Base-by-base conservation (phyloP, 2,113 vertebrate species). In the Mustela lutreola region DNA sequence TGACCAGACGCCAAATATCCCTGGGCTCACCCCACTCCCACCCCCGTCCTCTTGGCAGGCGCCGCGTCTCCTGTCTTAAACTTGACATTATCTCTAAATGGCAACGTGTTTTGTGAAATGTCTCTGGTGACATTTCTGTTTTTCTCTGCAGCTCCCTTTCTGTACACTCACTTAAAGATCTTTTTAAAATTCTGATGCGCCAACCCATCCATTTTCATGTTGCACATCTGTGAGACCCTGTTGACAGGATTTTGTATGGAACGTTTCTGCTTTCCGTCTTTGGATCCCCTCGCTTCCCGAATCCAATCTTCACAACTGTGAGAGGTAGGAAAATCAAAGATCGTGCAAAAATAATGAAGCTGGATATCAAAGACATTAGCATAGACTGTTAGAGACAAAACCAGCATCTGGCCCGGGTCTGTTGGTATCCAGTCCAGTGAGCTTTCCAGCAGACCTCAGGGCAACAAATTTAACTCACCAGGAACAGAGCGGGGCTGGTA, bases 381-480 rank as follows among this genome's bases (percentile, higher is more conserved):
- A 24, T 2, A 58, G 31, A 45, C 76, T n/a, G 1, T n/a, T 53
- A 53, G 48, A 82, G 24, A 42, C 82, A 39, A 56, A 83, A 2
- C 48, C 58, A 3, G 6, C 24, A 62, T 15, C 10, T 7, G 19
- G 16, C 60, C 33, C 9, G 5, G 26, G 18, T 12, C 82, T 31
- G 31, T 1, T 1, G 12, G 1, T 0, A 5, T 3, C 67, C 2
- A 4, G 0, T 4, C 45, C 19, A 2, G 3, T 0, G 0, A 28
- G 26, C 65, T 42, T 31, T 45, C 73, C 12, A 7, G 7, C 0
- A 6, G 15, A 70, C 62, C 11, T 12, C n/a, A 5, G 0, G 21
- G 75, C 65, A 53, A 56, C 0, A 6, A 36, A 45, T 22, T 28
- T n/a, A 11, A n/a, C 3, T 8, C 53, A 11, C 62, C 2, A 53